These are phyloP conservation scores for Bursaphelenchus okinawaensis DNA, from an alignment of 2,888 invertebrate genomes.

Conservation along the genomic window DNA sequence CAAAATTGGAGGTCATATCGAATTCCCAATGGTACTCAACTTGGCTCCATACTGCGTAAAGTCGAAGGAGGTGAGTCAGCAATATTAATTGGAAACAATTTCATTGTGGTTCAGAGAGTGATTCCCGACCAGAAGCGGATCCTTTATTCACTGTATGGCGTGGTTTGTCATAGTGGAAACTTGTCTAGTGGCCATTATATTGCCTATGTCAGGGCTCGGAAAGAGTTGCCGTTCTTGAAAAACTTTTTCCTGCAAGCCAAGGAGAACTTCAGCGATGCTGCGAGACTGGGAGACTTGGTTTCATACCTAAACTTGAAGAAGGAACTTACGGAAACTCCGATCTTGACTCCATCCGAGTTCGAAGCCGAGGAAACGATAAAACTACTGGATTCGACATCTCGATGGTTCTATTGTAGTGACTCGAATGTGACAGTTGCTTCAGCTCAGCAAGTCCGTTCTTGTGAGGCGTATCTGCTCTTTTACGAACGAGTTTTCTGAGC, in stretches of 20 bases:
- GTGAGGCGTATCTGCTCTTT: conserved; percentile 87
- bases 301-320: not conserved
- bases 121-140: conserved; percentile 58
- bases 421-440: conserved; percentile 75
- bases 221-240: conserved; percentile 16
- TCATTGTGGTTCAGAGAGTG: conserved; percentile 27
- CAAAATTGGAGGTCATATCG: conserved; percentile 66
- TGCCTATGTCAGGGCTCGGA: conserved; percentile 79
- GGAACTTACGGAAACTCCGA: not conserved
- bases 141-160: conserved; percentile 83
- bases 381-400: conserved; percentile 62
- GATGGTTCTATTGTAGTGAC: conserved; percentile 92
- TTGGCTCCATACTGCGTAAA: conserved; percentile 77
- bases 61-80: conserved; percentile 26
- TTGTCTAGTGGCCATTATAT: conserved; percentile 86
- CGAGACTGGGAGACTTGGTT: not conserved
- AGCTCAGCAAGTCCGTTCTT: conserved; percentile 12
- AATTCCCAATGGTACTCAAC: conserved; percentile 78
- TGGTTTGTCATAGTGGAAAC: conserved; percentile 88
- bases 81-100: not conserved
- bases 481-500: conserved; percentile 75
- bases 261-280: conserved; percentile 3
- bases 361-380: conserved; percentile 1
- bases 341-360: not conserved
- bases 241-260: conserved; percentile 14